Conservation (phyloP, 2,888 invertebrate species). For the Nemoura dubitans region DNA sequence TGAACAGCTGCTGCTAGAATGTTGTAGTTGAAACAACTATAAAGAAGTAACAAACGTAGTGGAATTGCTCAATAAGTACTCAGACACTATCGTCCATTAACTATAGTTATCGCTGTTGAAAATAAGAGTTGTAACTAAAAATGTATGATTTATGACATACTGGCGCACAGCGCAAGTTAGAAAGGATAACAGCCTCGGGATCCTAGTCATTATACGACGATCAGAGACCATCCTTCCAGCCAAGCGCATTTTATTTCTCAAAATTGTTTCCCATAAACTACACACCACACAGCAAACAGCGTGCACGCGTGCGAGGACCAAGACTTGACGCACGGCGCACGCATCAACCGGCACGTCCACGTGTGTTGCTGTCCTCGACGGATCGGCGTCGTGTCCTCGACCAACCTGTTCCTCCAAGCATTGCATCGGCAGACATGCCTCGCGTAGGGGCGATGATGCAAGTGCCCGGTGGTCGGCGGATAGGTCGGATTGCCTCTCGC, state of each 20-base stretch:
- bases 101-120: not conserved
- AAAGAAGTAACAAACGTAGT: not conserved
- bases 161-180: not conserved
- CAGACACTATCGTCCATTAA: not conserved
- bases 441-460: constrained; percentile 3
- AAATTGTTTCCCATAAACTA: not conserved
- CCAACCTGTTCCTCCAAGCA: constrained; percentile 19
- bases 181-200: not conserved
- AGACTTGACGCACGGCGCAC: not conserved
- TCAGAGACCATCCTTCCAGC: too few relatives aligned
- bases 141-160: not conserved
- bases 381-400: constrained; percentile 19
- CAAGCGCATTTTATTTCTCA: too few relatives aligned
- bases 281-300: not conserved
- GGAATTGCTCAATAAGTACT: not conserved
- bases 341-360: not conserved
- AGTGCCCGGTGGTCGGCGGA: not conserved
- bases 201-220: not conserved
- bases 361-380: constrained; percentile 16
- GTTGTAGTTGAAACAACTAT: not conserved
- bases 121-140: not conserved
- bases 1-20: not conserved
- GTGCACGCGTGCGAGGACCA: not conserved
- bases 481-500: not conserved
- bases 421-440: not conserved